Evolutionary conservation across 2,113 vertebrate species (phyloP).

Genomic region (Cyprinus carpio): DNA sequence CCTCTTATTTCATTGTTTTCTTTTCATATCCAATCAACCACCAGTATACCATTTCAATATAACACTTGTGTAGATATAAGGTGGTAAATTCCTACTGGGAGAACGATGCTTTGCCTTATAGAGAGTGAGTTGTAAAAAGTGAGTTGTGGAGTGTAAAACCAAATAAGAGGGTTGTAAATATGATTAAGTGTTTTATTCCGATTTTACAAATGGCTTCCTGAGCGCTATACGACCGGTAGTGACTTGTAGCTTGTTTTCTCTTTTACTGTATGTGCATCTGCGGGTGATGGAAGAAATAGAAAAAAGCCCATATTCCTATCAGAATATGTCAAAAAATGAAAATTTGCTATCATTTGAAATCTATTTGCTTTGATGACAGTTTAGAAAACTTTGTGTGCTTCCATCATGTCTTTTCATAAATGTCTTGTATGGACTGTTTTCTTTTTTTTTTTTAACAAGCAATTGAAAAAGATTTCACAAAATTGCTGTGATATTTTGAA

Average conservation of each 20-base stretch:
- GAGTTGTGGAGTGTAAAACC: slow-evolving; percentile 16
- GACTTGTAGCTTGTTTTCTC: background rate
- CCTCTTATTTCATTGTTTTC: slow-evolving; percentile 66
- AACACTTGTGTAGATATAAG: slow-evolving; percentile 63
- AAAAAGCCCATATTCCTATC: background rate
- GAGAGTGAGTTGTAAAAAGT: background rate
- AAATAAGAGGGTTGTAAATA: slow-evolving; percentile 6
- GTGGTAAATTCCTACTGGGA: slow-evolving; percentile 42
- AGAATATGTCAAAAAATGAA: background rate
- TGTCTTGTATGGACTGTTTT: background rate
- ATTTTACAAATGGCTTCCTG: slow-evolving; percentile 27
- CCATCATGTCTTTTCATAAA: background rate
- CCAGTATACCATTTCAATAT: slow-evolving; percentile 72
- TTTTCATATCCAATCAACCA: slow-evolving; percentile 72
- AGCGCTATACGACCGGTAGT: background rate
- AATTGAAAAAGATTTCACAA: background rate
- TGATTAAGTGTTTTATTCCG: slow-evolving; percentile 12
- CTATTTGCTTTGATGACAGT: background rate
- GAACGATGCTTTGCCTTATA: background rate
- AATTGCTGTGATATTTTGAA: background rate
- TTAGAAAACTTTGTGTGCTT: background rate
- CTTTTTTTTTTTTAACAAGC: background rate
- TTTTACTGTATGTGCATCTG: slow-evolving; percentile 1
- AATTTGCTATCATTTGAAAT: background rate
- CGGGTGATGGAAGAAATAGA: background rate